Evolutionary conservation across 1,140 invertebrate genomes (phyloP), one percentile per base, ranked within the genome.

Genomic region (Lepidurus arcticus): DNA sequence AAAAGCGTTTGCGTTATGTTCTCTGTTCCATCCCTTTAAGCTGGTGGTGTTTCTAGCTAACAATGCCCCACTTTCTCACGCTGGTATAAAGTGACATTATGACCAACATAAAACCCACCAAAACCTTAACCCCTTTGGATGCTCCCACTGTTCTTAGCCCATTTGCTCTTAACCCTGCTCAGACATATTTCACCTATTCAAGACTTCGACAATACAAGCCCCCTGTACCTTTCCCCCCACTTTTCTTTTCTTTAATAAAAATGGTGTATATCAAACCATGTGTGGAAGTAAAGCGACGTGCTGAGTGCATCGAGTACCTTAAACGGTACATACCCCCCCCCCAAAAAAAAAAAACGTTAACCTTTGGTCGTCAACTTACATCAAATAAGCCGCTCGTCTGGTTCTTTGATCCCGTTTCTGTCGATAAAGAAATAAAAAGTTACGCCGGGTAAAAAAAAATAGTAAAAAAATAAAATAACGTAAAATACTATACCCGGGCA

Each of bases 81-180:
- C 53, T 65, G 16, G 53, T 16, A 65, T 65, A 65, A 65, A 65
- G 21, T 13, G 21, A 65, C 53, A 65, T 13, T 65, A 21, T 5
- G 53, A 65, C 53, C 53, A 65, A 65, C 53, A 65, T 65, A 65
- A 65, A 65, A 65, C 53, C 53, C 53, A 34, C 34, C 34, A 34
- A 34, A 34, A 34, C 53, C 13, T 47, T 11, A 47, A 47, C 45
- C 10, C 45, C 45, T 16, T 47, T 47, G 6, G 53, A 9, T 65
- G 53, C 13, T 65, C 13, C 8, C 53, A 65, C 53, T 65, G 53
- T 65, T 65, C 53, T 65, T 16, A 21, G 53, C 53, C 53, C 53
- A 65, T 65, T 65, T 65, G 16, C 53, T 65, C 53, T 65, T 65
- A 65, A 65, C 53, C 53, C 53, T 16, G 13, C 13, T 65, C 16